These are phyloP conservation scores for Heliconius erato DNA, from an alignment of 2,888 invertebrate species.

Conservation along the genomic window DNA sequence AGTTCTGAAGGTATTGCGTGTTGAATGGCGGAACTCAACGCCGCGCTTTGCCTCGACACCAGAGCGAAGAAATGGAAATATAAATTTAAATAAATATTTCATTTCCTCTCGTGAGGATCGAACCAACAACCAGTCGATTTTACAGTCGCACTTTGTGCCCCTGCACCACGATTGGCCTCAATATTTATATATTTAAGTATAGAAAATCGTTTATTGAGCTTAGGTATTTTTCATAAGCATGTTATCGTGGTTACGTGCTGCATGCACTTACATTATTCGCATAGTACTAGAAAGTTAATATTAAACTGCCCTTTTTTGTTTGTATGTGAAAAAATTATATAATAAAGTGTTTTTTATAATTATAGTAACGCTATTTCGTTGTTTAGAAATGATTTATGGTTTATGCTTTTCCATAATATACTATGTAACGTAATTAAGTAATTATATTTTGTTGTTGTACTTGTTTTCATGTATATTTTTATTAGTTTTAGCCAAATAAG, in stretches of 20 bases:
- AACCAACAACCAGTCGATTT: too few species aligned
- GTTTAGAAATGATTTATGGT: background rate
- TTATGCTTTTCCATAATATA: background rate
- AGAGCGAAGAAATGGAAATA: too few species aligned
- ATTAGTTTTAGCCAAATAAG: background rate
- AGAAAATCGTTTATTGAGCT: constrained; percentile 48
- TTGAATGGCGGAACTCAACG: too few species aligned
- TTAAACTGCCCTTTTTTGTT: background rate
- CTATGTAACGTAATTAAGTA: background rate
- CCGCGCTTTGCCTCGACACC: too few species aligned
- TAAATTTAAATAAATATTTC: too few species aligned
- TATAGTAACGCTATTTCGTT: background rate
- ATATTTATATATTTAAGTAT: too few species aligned
- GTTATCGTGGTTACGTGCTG: constrained; percentile 25
- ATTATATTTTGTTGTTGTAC: background rate
- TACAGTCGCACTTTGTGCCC: too few species aligned
- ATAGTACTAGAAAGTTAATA: constrained; percentile 6
- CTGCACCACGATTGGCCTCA: too few species aligned
- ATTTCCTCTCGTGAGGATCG: too few species aligned
- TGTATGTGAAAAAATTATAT: background rate
- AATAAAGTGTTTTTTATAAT: background rate
- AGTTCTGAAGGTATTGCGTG: too few species aligned
- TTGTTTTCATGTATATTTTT: background rate
- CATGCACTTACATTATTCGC: constrained; percentile 31
- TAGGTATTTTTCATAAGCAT: constrained; percentile 22